These are phyloP conservation scores for Cyphomyrus plagiostoma DNA, from an alignment of 2,113 vertebrate species.

Conservation along the genomic window DNA sequence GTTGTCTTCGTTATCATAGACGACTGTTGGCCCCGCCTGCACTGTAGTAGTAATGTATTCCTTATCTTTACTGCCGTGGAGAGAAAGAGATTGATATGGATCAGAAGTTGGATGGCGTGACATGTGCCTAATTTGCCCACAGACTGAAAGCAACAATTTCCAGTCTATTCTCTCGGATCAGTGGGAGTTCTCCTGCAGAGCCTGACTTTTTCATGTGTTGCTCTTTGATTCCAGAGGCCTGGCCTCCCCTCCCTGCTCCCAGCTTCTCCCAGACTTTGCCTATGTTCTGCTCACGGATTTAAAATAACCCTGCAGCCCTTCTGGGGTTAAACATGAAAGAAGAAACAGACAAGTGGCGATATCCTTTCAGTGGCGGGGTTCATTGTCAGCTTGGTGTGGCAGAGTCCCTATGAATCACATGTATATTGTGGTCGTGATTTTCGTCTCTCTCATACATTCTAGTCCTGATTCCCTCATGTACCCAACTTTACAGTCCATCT, in stretches of 20 bases:
- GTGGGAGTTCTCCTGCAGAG: not conserved
- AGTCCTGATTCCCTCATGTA: not conserved
- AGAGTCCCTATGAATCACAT: not conserved
- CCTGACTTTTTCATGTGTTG: not conserved
- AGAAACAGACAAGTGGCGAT: slow-evolving; percentile 15
- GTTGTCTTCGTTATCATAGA: not conserved
- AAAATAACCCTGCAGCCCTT: not conserved
- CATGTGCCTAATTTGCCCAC: not conserved
- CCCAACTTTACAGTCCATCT: not conserved
- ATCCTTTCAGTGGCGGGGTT: slow-evolving; percentile 29
- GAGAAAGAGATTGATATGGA: not conserved
- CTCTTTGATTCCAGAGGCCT: not conserved
- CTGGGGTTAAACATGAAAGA: not conserved
- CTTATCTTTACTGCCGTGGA: slow-evolving; percentile 3
- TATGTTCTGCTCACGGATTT: not conserved
- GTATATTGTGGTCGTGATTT: not conserved
- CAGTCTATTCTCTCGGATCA: not conserved
- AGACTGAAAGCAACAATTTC: not conserved
- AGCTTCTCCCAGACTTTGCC: not conserved
- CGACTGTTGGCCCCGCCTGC: not conserved
- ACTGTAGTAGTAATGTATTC: not conserved
- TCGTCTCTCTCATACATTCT: not conserved
- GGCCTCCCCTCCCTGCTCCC: not conserved
- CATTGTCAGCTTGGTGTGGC: not conserved
- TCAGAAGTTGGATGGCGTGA: not conserved